Percentiles rank a stretch among this genome's conserved stretches.
phyloP scores from a whole-genome alignment of 1,140 invertebrate species.

The Pogonomyrmex californicus region DNA sequence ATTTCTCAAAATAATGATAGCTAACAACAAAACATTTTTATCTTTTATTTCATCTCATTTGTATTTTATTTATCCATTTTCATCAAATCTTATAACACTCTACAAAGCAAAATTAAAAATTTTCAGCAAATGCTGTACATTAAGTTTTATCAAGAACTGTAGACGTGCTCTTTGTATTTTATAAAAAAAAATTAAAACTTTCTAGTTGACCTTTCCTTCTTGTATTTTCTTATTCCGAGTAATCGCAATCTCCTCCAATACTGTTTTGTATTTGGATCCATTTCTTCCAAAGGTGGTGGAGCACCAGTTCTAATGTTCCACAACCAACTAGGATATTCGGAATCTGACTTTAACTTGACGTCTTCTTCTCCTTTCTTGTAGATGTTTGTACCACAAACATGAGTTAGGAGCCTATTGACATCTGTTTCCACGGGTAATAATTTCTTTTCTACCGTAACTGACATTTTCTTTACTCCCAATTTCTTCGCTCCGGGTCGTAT shows the following conservation, averaged over 20 bases:
- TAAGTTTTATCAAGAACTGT: too few relatives aligned
- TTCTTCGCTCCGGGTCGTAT: slow-evolving; percentile 67
- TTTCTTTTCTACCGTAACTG: slow-evolving; percentile 90
- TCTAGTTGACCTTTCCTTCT: slow-evolving; percentile 87
- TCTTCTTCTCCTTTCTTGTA: slow-evolving; percentile 92
- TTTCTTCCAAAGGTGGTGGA: slow-evolving; percentile 89
- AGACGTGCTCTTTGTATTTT: not conserved
- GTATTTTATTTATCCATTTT: too few relatives aligned
- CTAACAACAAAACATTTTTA: too few relatives aligned
- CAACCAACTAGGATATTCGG: slow-evolving; percentile 97
- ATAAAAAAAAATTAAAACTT: slow-evolving; percentile 55
- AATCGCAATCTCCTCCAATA: slow-evolving; percentile 93
- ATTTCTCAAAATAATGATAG: too few relatives aligned
- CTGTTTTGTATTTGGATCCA: slow-evolving; percentile 92
- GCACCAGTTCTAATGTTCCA: slow-evolving; percentile 91
- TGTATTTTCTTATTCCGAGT: slow-evolving; percentile 89
- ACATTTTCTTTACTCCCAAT: slow-evolving; percentile 87
- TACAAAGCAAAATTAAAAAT: too few relatives aligned
- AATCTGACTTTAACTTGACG: slow-evolving; percentile 93
- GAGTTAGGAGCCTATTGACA: slow-evolving; percentile 91
- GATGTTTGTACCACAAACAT: slow-evolving; percentile 96
- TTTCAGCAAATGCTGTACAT: too few relatives aligned
- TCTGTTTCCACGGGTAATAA: slow-evolving; percentile 95
- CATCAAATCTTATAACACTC: too few relatives aligned
- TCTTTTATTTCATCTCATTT: too few relatives aligned